These are phyloP conservation scores for Drosophila koepferae DNA, from an alignment of 2,888 invertebrate genomes.

Conservation along the genomic window DNA sequence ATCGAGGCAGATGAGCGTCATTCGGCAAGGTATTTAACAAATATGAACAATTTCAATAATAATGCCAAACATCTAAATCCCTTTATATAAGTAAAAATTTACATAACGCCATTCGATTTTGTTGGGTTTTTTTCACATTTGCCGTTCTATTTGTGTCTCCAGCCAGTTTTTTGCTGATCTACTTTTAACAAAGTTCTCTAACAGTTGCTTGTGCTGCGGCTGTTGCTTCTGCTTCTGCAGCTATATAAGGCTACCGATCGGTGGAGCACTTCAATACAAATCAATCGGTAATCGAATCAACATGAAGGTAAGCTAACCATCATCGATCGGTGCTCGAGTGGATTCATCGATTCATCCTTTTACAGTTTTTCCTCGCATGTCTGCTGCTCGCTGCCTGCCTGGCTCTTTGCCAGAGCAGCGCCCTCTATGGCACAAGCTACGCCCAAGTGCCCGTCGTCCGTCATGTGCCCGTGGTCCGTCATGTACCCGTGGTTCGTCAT, in stretches of 20 bases:
- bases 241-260: constrained; percentile 53
- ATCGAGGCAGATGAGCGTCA: constrained; percentile 19
- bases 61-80: constrained; percentile 44
- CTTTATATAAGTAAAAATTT: constrained; percentile 36
- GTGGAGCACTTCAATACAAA: constrained; percentile 56
- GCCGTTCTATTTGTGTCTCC: constrained; percentile 45
- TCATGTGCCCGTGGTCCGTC: constrained; percentile 37
- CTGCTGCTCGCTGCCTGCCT: constrained; percentile 62
- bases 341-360: neutral
- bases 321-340: neutral
- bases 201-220: neutral
- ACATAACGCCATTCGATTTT: constrained; percentile 46
- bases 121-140: constrained; percentile 12
- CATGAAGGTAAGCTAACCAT: constrained; percentile 68
- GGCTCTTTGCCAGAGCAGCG: constrained; percentile 70
- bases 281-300: constrained; percentile 50
- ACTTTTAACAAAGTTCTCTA: constrained; percentile 52
- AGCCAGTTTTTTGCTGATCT: constrained; percentile 49
- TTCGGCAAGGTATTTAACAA: constrained; percentile 9
- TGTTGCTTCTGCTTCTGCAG: neutral
- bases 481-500: constrained; percentile 45
- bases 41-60: constrained; percentile 50
- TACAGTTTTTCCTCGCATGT: constrained; percentile 65
- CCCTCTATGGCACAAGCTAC: constrained; percentile 56
- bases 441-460: constrained; percentile 46